A percentile compares a stretch with the other conserved stretches of the same genome.
Conservation (phyloP, 2,797 vertebrate genomes). For the Limosa lapponica region DNA sequence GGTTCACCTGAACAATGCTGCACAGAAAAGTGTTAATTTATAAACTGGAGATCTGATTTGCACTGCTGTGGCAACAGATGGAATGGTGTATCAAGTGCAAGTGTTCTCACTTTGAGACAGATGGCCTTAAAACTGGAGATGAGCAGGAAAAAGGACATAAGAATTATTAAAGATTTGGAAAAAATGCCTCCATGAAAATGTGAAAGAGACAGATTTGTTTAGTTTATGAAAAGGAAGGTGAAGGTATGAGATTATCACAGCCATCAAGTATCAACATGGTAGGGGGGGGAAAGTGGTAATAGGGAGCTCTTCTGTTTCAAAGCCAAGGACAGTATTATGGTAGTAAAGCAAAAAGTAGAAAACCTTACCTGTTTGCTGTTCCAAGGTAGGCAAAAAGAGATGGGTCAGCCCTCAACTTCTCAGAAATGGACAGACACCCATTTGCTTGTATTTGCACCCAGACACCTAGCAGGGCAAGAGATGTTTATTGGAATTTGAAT, state of each 20-base stretch:
- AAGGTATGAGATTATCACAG: not conserved
- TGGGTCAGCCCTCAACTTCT: not conserved
- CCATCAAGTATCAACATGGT: not conserved
- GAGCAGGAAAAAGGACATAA: not conserved
- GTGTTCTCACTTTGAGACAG: conserved; percentile 9
- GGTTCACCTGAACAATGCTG: not conserved
- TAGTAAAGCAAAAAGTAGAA: not conserved
- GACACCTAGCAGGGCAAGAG: not conserved
- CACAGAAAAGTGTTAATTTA: not conserved
- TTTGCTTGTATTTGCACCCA: not conserved
- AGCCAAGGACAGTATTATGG: not conserved
- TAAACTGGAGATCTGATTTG: not conserved
- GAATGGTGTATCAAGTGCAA: not conserved
- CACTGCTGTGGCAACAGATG: not conserved
- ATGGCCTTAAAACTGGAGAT: conserved; percentile 34
- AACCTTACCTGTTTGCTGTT: not conserved
- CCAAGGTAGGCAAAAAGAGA: not conserved
- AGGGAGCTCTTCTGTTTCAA: not conserved
- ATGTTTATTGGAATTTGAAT: not conserved
- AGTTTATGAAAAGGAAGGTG: not conserved
- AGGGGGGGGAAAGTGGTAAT: not conserved
- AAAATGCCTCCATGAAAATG: not conserved
- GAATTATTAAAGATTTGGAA: not conserved
- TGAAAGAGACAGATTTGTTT: conserved; percentile 1
- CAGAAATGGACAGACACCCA: not conserved